phyloP scores from a whole-genome alignment of 1,140 invertebrate species.

The Batillaria attramentaria region DNA sequence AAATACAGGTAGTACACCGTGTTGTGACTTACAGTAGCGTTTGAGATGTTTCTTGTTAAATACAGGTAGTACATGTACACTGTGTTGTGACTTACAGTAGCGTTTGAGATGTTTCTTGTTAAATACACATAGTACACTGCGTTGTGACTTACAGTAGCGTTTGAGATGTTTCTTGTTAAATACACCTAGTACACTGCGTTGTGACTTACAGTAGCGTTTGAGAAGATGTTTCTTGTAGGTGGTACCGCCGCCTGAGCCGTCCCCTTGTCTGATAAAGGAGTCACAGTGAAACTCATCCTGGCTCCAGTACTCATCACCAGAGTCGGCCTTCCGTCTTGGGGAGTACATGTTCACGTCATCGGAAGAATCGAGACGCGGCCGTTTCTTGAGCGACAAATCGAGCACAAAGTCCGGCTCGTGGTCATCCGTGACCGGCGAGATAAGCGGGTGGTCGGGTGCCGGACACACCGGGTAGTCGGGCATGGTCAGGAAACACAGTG shows the following conservation, averaged over 20 bases:
- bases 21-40: too few species aligned
- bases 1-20: too few species aligned
- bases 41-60: too few species aligned
- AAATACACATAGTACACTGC: too few species aligned
- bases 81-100: too few species aligned
- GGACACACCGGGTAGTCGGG: slow-evolving; percentile 21
- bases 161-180: slow-evolving; percentile 54
- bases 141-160: slow-evolving; percentile 58
- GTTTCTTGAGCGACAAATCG: slow-evolving; percentile 49
- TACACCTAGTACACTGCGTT: too few species aligned
- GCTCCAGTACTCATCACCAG: slow-evolving; percentile 16
- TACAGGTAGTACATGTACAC: too few species aligned
- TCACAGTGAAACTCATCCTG: slow-evolving; percentile 14
- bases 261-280: slow-evolving; percentile 10
- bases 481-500: slow-evolving; percentile 5
- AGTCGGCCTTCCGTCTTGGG: neutral
- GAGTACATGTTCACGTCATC: neutral
- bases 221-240: slow-evolving; percentile 54
- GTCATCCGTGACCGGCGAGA: slow-evolving; percentile 6
- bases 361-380: slow-evolving; percentile 31
- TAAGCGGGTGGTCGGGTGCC: neutral
- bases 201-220: slow-evolving; percentile 57
- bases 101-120: too few species aligned
- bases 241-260: slow-evolving; percentile 20
- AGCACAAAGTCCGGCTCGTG: slow-evolving; percentile 37